Base-by-base conservation (phyloP, 2,888 invertebrate genomes). In the Oegoconia quadripuncta region DNA sequence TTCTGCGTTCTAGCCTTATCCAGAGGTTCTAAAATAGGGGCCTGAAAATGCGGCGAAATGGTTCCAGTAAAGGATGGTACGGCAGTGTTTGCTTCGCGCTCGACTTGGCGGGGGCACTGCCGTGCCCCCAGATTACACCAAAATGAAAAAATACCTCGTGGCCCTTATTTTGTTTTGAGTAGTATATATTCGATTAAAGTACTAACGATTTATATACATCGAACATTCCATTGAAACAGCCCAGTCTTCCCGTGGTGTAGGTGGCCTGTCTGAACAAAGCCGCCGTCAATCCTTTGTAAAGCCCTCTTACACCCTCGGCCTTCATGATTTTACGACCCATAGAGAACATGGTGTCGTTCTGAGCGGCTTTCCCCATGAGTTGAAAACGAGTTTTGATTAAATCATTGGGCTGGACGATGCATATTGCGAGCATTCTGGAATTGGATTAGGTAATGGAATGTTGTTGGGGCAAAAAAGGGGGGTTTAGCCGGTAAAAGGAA, bases 331-430 rank as follows among this genome's bases (percentile, higher is more conserved):
- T 88, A 17, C 84, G 79, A n/a, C 95, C 75, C 2, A 95, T 92
- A 56, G 91, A 90, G 11, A 95, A 65, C 34, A 95, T 93, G 1
- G 94, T 93, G 41, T 91, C 90, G 9, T 53, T 44, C 41, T 92
- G 92, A 2, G 49, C 64, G 0, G 46, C 48, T 0, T 55, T 44
- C 20, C 91, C 91, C 13, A 93, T 92, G 44, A 97, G 80, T 80
- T 98, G 97, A 97, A 97, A 97, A 37, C 97, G 90, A 68, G 95
- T 97, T 79, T 98, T 98, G 7, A 97, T 90, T 50, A 97, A 82
- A 87, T 97, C 97, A 54, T 97, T 79, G 0, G 97, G 97, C 72
- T 97, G 97, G 3, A 97, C 97, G 64, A 97, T 91, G 50, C 89
- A 84, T 7, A 96, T 97, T 13, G 96, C 97, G 23, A 90, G 91